A percentile compares a stretch with the other conserved stretches of the same genome.
phyloP scores from a whole-genome alignment of 2,888 invertebrate genomes.

The Rhyacophila evoluta region DNA sequence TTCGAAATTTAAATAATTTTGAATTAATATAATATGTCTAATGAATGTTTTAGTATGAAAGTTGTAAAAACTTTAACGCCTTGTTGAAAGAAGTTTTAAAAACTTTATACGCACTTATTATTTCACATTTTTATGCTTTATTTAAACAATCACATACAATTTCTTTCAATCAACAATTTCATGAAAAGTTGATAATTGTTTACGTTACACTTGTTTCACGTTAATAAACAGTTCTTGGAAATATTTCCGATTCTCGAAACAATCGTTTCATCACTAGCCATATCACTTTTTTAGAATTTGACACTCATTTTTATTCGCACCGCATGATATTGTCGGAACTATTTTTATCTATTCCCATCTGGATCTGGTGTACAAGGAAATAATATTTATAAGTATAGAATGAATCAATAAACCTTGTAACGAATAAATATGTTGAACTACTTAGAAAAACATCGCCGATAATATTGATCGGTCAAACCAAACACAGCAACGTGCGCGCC shows the following conservation, averaged over 20 bases:
- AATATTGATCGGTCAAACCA: too few species aligned
- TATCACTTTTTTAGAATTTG: neutral
- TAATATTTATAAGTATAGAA: too few species aligned
- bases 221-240: neutral
- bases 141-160: neutral
- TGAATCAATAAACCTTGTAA: too few species aligned
- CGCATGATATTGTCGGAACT: neutral
- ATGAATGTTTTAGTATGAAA: too few species aligned
- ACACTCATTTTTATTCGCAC: neutral
- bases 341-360: neutral
- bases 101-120: too few species aligned
- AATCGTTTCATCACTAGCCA: constrained; percentile 4
- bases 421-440: too few species aligned
- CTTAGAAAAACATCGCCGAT: too few species aligned
- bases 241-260: neutral
- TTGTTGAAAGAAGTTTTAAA: too few species aligned
- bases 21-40: too few species aligned
- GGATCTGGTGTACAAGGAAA: neutral
- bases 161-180: neutral
- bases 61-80: too few species aligned
- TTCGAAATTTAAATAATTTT: too few species aligned
- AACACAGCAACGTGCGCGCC: too few species aligned
- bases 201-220: neutral
- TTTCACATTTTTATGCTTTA: neutral
- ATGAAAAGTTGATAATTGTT: neutral